A percentile compares a stretch with the other conserved stretches of the same genome.
phyloP scores from a whole-genome alignment of 2,888 invertebrate genomes.

The Brachyptera risi region DNA sequence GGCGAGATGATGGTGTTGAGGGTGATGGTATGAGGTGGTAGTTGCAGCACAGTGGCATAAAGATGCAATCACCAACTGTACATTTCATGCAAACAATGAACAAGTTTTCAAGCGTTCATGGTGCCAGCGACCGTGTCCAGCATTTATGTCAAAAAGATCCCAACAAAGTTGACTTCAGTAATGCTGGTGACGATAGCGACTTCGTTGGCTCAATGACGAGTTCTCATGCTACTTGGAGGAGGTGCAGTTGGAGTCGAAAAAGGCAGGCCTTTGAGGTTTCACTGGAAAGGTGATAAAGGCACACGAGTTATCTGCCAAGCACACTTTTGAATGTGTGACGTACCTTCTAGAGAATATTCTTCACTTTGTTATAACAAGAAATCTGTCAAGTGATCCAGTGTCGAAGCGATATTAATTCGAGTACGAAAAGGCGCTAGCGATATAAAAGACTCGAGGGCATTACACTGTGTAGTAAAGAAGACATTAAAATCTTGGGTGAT shows the following conservation, averaged over 20 bases:
- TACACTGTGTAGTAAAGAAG: background rate
- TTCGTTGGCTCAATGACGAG: background rate
- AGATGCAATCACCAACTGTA: background rate
- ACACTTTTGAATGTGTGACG: background rate
- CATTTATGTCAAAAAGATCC: background rate
- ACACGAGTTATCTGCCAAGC: background rate
- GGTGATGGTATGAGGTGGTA: too few species aligned
- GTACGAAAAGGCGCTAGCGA: background rate
- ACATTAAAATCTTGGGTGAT: background rate
- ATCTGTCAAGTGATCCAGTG: background rate
- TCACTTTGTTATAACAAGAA: conserved; percentile 1
- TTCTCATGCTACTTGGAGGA: background rate
- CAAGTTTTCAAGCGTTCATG: background rate
- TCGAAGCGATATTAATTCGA: background rate
- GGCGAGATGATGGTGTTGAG: too few species aligned
- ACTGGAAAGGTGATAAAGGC: background rate
- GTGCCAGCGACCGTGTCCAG: background rate
- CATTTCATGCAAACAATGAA: background rate
- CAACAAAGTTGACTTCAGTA: background rate
- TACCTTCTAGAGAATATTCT: background rate
- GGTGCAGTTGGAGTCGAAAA: background rate
- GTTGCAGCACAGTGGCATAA: background rate
- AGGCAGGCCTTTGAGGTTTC: background rate
- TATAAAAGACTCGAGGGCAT: background rate
- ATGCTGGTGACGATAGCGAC: background rate